Evolutionary conservation across 2,888 invertebrate genomes (phyloP).

Genomic region (Morpho helenor): DNA sequence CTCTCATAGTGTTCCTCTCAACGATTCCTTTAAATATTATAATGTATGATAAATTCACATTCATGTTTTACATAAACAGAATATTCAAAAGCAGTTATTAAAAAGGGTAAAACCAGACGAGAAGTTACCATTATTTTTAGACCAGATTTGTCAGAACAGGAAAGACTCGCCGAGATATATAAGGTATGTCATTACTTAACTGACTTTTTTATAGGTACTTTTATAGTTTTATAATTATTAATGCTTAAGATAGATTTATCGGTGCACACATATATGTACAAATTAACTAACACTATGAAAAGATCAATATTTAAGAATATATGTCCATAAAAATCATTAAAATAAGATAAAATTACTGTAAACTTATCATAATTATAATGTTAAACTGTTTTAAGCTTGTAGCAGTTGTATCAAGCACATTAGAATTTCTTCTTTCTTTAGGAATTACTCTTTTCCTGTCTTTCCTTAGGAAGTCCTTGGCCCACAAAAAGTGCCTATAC

Average conservation of each 20-base stretch:
- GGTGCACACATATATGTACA: neutral
- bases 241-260: neutral
- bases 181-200: conserved; percentile 37
- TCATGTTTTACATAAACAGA: conserved; percentile 39
- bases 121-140: conserved; percentile 77
- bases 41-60: neutral
- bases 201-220: neutral
- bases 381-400: too few species aligned
- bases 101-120: conserved; percentile 51
- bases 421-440: too few species aligned
- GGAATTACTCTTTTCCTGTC: too few species aligned
- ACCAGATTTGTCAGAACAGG: conserved; percentile 80
- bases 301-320: too few species aligned
- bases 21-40: neutral
- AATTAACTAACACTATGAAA: too few species aligned
- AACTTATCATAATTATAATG: too few species aligned
- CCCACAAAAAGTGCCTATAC: too few species aligned
- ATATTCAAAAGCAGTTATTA: conserved; percentile 58
- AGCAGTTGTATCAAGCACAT: too few species aligned
- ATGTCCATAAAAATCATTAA: neutral
- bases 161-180: conserved; percentile 67
- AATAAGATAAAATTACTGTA: neutral
- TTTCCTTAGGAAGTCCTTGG: too few species aligned
- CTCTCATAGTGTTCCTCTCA: too few species aligned
- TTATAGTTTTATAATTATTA: neutral